phyloP scores from a whole-genome alignment of 2,113 vertebrate species.

The Caracal caracal region DNA sequence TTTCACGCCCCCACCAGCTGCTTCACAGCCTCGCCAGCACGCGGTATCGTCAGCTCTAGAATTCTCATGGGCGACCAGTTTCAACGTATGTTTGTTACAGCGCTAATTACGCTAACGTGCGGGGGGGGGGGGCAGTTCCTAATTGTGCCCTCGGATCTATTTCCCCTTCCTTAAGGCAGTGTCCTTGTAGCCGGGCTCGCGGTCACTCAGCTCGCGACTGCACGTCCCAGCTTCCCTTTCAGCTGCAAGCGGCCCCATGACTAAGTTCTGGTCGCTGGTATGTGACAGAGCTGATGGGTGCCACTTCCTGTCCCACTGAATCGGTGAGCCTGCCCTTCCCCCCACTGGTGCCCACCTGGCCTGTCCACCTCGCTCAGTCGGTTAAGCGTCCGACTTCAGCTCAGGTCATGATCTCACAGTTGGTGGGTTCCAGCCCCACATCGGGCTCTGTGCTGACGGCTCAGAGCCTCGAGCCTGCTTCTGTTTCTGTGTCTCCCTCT shows the following conservation, averaged over 20 bases:
- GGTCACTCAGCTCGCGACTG: neutral
- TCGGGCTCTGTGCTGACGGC: too few relatives aligned
- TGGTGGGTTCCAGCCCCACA: too few relatives aligned
- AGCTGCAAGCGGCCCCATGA: rapidly evolving
- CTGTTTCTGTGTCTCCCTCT: too few relatives aligned
- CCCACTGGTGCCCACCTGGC: too few relatives aligned
- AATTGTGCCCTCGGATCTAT: neutral
- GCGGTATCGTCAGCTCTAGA: neutral
- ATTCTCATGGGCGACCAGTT: neutral
- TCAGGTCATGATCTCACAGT: too few relatives aligned
- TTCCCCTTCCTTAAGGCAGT: neutral
- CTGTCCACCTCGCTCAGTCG: neutral
- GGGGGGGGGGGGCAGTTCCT: neutral
- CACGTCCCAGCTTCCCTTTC: rapidly evolving
- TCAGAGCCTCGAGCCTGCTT: too few relatives aligned
- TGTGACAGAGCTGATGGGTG: neutral
- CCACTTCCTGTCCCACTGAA: neutral
- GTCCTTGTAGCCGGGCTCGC: neutral
- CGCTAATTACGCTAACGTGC: neutral
- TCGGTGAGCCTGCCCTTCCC: neutral
- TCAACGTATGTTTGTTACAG: neutral
- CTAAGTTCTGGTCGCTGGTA: neutral
- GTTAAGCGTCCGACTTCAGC: too few relatives aligned
- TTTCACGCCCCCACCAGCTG: neutral
- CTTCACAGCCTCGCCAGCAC: neutral